These are phyloP conservation scores for Sceloporus undulatus DNA, from an alignment of 2,113 vertebrate genomes.

Conservation along the genomic window DNA sequence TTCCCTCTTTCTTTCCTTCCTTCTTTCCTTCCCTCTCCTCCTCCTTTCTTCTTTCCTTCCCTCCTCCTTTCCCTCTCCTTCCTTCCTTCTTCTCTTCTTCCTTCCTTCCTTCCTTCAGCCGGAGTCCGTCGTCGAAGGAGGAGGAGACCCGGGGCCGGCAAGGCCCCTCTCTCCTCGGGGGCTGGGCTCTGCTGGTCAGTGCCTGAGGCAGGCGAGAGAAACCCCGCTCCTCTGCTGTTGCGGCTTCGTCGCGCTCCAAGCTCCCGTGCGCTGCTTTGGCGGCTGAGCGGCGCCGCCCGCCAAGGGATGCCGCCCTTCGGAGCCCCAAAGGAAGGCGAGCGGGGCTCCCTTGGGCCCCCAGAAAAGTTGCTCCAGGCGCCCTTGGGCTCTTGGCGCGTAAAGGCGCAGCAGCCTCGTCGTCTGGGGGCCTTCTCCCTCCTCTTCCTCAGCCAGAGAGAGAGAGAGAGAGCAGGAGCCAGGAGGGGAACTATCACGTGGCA, in stretches of 20 bases:
- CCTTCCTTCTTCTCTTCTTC: too few relatives aligned
- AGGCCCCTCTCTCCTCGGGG: too few relatives aligned
- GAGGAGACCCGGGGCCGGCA: too few relatives aligned
- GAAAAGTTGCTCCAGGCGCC: constrained; percentile 16
- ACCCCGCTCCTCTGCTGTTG: not conserved
- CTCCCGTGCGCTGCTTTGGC: not conserved
- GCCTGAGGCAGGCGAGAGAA: too few relatives aligned
- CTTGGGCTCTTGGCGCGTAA: not conserved
- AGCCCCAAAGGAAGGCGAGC: too few relatives aligned
- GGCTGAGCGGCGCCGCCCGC: not conserved
- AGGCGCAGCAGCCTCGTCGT: not conserved
- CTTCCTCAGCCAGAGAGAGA: not conserved
- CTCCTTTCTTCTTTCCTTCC: too few relatives aligned
- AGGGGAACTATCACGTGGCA: constrained; percentile 78
- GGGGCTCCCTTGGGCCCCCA: not conserved
- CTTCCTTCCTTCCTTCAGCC: too few relatives aligned
- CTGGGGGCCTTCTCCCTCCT: not conserved
- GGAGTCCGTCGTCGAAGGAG: not conserved
- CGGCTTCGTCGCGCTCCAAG: not conserved
- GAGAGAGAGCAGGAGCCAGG: constrained; percentile 73
- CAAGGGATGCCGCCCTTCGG: too few relatives aligned
- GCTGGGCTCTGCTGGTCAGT: too few relatives aligned
- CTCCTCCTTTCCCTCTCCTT: too few relatives aligned
- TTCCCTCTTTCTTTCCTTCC: too few relatives aligned
- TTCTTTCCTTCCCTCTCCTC: too few relatives aligned